A percentile compares a stretch with the other conserved stretches of the same genome.
phyloP scores from a whole-genome alignment of 2,797 vertebrate genomes.

The Xiphophorus birchmanni region DNA sequence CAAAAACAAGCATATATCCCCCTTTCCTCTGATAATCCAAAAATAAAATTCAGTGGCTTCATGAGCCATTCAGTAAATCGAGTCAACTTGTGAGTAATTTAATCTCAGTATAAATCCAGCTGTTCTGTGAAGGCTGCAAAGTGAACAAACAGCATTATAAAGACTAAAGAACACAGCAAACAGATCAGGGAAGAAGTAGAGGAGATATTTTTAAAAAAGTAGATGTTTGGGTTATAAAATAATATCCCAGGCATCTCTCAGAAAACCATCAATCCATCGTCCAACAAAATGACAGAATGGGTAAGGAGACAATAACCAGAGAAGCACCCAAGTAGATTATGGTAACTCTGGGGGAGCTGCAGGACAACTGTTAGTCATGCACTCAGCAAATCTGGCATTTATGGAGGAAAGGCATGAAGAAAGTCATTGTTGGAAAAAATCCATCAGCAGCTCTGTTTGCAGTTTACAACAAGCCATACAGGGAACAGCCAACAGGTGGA shows the following conservation, averaged over 20 bases:
- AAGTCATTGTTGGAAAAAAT: neutral
- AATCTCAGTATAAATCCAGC: conserved; percentile 2
- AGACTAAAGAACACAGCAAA: neutral
- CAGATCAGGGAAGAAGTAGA: neutral
- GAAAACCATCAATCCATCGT: neutral
- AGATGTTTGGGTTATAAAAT: neutral
- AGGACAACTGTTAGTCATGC: neutral
- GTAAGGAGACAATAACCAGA: neutral
- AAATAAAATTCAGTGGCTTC: neutral
- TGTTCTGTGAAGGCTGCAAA: neutral
- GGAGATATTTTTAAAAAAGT: neutral
- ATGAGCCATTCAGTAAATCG: neutral
- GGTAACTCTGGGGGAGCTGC: neutral
- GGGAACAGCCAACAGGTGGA: neutral
- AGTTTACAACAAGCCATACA: neutral
- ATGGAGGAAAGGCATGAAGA: neutral
- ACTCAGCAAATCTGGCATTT: neutral
- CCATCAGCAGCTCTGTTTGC: neutral
- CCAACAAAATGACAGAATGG: neutral
- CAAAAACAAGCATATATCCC: neutral
- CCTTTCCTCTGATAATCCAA: neutral
- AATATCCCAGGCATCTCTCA: neutral
- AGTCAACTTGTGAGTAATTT: neutral
- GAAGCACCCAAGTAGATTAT: neutral
- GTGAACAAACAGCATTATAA: neutral